Base-by-base conservation (phyloP, 2,797 vertebrate species). In the Tenualosa ilisha region DNA sequence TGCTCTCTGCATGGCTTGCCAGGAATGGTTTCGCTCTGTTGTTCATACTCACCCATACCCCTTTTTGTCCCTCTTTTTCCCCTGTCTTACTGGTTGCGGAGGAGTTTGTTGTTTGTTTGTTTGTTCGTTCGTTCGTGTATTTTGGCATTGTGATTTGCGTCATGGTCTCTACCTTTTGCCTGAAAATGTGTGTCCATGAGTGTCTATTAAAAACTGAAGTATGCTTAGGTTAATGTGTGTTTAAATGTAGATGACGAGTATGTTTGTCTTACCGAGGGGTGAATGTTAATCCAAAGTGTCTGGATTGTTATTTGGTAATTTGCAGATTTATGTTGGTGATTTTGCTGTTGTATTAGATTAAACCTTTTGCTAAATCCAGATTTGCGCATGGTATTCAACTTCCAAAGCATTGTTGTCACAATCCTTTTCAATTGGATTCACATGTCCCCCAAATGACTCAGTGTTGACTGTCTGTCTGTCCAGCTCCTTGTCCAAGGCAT, bases 1-100 rank as follows among this genome's bases (percentile, higher is more conserved):
- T n/a, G 85, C 68, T 22, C n/a, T 49, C 31, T 7, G 31, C 85
- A 81, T 63, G 75, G 54, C 72, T 85, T 84, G 84, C 75, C 72
- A 82, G 83, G 53, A 83, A 83, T 49, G 65, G 26, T 81, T 79
- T 46, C 20, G 2, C 17, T 15, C 72, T n/a, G 40, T 46, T 79
- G 46, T 15, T 50, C 0, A 79, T 46, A 15, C 24, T 54, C 65
- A 53, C 17, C 15, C 26, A 17, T 15, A 40, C 15, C 65, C 63
- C 72, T 6, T 79, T 46, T 46, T 20, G 13, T 15, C 40, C 37
- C 40, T 40, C 20, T 79, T 6, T 46, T 43, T 22, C 72, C 40
- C 72, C 43, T 13, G 15, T 79, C 72, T 20, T 79, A 22, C 72
- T 79, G 72, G 72, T 79, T 46, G 72, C 26, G 72, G 72, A 46